Evolutionary conservation across 1,140 invertebrate species (phyloP).

Genomic region (Notospermus geniculatus): DNA sequence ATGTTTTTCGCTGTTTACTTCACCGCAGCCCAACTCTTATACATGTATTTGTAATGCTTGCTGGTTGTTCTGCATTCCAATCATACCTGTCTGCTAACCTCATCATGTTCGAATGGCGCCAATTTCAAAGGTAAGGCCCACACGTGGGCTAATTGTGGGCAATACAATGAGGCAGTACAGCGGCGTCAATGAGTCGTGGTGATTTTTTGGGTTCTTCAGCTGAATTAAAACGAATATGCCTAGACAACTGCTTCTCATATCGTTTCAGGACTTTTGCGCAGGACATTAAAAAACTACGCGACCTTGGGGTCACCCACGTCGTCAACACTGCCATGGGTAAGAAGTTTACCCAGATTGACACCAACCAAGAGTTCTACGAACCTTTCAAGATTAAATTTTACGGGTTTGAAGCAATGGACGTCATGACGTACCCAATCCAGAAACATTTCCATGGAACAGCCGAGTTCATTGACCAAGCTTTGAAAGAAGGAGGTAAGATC

Average conservation of each 20-base stretch:
- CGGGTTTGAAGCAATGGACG: slow-evolving; percentile 75
- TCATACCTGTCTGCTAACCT: too few species aligned
- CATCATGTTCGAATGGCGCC: too few species aligned
- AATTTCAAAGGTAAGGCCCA: too few species aligned
- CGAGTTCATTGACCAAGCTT: slow-evolving; percentile 76
- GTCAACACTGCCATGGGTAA: slow-evolving; percentile 55
- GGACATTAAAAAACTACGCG: slow-evolving; percentile 42
- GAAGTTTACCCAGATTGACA: slow-evolving; percentile 50
- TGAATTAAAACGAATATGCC: too few species aligned
- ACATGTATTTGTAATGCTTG: too few species aligned
- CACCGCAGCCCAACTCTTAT: too few species aligned
- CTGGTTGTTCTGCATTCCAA: too few species aligned
- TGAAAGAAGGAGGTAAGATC: slow-evolving; percentile 57
- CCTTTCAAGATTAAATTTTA: slow-evolving; percentile 72
- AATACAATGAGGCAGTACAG: too few species aligned
- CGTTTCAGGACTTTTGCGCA: slow-evolving; percentile 49
- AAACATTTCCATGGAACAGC: slow-evolving; percentile 75
- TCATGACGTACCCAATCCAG: slow-evolving; percentile 72
- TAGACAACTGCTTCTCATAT: not conserved
- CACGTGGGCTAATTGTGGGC: too few species aligned
- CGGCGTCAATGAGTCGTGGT: too few species aligned
- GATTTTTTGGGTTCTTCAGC: too few species aligned
- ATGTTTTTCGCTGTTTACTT: too few species aligned
- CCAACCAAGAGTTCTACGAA: slow-evolving; percentile 63
- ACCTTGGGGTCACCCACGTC: slow-evolving; percentile 54